Evolutionary conservation across 2,113 vertebrate genomes (phyloP).

Genomic region (Myiagra hebetior): DNA sequence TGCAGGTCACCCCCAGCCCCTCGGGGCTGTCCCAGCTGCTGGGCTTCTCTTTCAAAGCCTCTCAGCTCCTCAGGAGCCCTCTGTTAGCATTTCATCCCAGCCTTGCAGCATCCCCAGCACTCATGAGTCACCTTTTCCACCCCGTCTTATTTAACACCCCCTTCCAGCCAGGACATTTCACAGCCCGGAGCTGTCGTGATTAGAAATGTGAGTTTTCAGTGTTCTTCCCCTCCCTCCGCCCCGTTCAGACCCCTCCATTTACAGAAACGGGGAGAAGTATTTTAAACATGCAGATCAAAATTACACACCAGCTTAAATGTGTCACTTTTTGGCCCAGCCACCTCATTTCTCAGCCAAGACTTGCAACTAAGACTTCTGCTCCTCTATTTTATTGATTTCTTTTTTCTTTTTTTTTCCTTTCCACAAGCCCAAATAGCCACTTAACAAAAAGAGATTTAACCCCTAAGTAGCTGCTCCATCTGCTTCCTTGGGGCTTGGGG

Average conservation of each 20-base stretch:
- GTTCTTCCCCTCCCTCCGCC: not conserved
- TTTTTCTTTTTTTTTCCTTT: not conserved
- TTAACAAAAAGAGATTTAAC: not conserved
- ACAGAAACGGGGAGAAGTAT: conserved; percentile 38
- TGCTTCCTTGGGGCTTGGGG: not conserved
- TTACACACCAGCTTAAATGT: conserved; percentile 23
- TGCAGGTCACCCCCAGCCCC: not conserved
- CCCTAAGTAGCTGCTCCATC: not conserved
- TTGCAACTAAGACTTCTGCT: conserved; percentile 6
- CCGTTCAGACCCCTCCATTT: not conserved
- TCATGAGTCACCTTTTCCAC: conserved; percentile 56
- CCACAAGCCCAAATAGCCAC: not conserved
- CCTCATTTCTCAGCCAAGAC: conserved; percentile 26
- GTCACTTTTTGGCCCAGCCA: conserved; percentile 28
- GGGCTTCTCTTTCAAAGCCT: not conserved
- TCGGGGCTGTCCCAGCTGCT: not conserved
- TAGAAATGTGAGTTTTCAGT: not conserved
- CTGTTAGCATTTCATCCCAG: not conserved
- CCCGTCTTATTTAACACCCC: not conserved
- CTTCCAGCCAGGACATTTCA: conserved; percentile 3
- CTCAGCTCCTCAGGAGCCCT: not conserved
- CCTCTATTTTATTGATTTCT: conserved; percentile 30
- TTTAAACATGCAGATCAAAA: conserved; percentile 55
- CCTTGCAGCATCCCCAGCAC: not conserved
- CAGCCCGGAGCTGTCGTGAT: not conserved